Evolutionary conservation across 2,113 vertebrate species (phyloP), one percentile per base, ranked within the genome.

Genomic region (Tachycineta bicolor): DNA sequence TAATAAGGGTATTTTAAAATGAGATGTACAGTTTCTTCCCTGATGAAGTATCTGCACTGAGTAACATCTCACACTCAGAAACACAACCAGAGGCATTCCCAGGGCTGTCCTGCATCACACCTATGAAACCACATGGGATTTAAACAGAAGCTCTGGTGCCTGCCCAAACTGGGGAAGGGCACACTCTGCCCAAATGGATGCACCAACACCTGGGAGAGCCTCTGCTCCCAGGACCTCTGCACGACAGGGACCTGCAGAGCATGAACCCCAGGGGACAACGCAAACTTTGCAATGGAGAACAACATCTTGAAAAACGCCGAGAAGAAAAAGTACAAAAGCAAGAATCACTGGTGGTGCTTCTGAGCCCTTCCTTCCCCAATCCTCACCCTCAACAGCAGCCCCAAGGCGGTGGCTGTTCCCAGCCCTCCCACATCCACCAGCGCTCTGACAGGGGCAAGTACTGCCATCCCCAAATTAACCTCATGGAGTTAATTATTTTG

Each of bases 1-100:
- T 71, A 90, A 88, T 41, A 81, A 44, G 74, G 31, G 10, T 62
- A 41, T 68, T 92, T 85, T 53, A 60, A 90, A 85, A 83, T 29
- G 58, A 94, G 49, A 74, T 10, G 29, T 29, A 3, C 18, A 33
- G 39, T 44, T 60, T 58, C 62, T 79, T 71, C 52, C 25, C 60
- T 83, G 65, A 69, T 76, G 29, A 63, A 94, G 23, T 17, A 83
- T 43, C 56, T 91, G 68, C 34, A 26, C 17, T 6, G 47, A 56
- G 64, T 8, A 73, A 69, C 80, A 90, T 46, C 29, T 53, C 65
- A 14, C 9, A 28, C 8, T 60, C 78, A 58, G 75, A 87, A 76
- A 62, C 22, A 41, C 0, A 10, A 73, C 34, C 25, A 39, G 67
- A 80, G 33, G 13, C 33, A 58, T 25, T 88, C 71, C 71, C 3